These are phyloP conservation scores for Eremophila alpestris DNA, from an alignment of 2,797 vertebrate genomes.

Conservation along the genomic window DNA sequence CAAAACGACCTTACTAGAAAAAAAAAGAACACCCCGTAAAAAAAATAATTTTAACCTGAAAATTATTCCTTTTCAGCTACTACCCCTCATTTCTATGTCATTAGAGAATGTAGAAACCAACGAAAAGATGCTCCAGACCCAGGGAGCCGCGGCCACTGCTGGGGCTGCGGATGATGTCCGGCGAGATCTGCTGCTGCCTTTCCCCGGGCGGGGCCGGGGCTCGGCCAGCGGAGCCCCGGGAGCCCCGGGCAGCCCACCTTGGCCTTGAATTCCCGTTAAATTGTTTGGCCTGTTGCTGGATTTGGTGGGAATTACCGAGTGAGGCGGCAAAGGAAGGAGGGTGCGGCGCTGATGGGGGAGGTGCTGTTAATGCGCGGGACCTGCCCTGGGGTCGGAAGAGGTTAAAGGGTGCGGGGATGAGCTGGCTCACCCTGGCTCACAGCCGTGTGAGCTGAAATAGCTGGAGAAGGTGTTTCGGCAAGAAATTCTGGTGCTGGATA, in stretches of 20 bases:
- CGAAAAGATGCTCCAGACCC: neutral
- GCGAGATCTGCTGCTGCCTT: neutral
- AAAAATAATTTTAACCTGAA: neutral
- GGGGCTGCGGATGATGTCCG: fast-evolving
- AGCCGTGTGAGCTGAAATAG: fast-evolving
- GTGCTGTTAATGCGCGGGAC: fast-evolving
- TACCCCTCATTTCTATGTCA: neutral
- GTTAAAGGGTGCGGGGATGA: neutral
- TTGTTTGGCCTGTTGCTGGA: fast-evolving
- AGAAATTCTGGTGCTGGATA: neutral
- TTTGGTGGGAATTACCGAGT: neutral
- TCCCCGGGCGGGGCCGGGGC: neutral
- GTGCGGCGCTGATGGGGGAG: neutral
- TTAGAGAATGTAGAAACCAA: neutral
- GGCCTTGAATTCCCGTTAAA: fast-evolving
- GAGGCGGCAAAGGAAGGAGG: neutral
- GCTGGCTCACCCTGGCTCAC: fast-evolving
- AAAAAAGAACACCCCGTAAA: fast-evolving
- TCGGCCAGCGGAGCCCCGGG: neutral
- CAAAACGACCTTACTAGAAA: neutral
- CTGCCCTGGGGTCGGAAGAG: neutral
- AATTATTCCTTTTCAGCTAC: fast-evolving
- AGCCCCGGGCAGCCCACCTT: fast-evolving
- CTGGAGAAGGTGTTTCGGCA: neutral
- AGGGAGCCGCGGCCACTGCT: fast-evolving